Base-by-base conservation (phyloP, 2,797 vertebrate species). In the Dendrocincla fuliginosa region DNA sequence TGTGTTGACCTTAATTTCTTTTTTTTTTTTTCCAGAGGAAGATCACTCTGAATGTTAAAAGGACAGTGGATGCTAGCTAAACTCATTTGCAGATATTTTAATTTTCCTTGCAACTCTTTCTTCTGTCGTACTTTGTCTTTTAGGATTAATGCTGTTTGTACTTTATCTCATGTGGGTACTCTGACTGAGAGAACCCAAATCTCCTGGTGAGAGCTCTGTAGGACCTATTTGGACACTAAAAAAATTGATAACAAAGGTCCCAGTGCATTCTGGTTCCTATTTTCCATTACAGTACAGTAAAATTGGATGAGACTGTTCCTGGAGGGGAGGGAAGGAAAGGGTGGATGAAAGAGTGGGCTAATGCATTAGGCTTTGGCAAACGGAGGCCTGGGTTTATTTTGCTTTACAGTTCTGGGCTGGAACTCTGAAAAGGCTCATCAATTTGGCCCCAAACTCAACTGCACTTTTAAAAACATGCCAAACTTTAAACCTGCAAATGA, bases 1-100 rank as follows among this genome's bases (percentile, higher is more conserved):
- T 95, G 84, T 91, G 75, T 87, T 97, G 97, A 96, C 96, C 96
- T 96, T 94, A 91, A 91, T 97, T 96, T 91, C 12, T 95, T 46
- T 46, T 46, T 46, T 96, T n/a, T 96, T 94, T 90, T 95, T 96
- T 94, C 94, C 81, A 93, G 85, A 84, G 84, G 86, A 93, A 88
- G 95, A 96, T 95, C 89, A 55, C 89, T 76, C 79, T 13, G 27
- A 94, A 90, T 35, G 56, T 83, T 84, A 95, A 92, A 93, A 89
- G 16, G 50, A 92, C 0, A 1, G 77, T 71, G 77, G 80, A 89
- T 2, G 22, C 57, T 64, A 71, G 69, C 78, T 91, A 61, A 89
- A 87, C 56, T 94, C 1, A 42, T 73, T 90, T 90, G 60, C 93
- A 90, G 84, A 81, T 89, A 91, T 91, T 92, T 93, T 57, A 71